Evolutionary conservation across 2,113 vertebrate species (phyloP).

Genomic region (Perognathus longimembris): DNA sequence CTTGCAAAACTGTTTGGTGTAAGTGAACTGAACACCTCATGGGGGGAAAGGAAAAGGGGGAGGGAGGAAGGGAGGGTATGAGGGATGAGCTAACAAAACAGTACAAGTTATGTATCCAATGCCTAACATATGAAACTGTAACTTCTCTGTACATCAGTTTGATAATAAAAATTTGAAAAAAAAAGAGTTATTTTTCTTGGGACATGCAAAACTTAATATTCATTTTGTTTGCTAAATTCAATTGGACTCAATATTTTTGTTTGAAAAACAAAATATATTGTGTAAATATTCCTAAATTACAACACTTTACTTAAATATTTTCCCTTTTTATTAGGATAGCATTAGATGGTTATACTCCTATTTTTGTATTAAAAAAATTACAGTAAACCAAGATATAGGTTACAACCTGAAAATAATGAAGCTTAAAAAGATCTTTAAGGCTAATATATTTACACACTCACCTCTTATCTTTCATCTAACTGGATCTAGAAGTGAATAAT

Average conservation of each 20-base stretch:
- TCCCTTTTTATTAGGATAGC: neutral
- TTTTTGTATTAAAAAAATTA: slow-evolving; percentile 21
- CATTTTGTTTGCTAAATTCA: neutral
- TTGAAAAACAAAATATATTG: neutral
- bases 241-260: neutral
- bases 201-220: slow-evolving; percentile 8
- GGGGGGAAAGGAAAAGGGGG: too few relatives aligned
- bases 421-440: neutral
- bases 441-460: neutral
- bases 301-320: neutral
- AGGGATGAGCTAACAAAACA: too few relatives aligned
- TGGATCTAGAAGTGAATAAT: slow-evolving; percentile 3
- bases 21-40: too few relatives aligned
- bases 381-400: neutral
- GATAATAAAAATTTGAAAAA: too few relatives aligned
- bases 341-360: neutral
- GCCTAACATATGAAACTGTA: too few relatives aligned
- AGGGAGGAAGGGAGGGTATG: too few relatives aligned
- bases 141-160: too few relatives aligned
- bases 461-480: neutral
- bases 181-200: neutral
- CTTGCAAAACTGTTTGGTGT: too few relatives aligned
- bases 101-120: too few relatives aligned
- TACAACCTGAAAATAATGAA: neutral
- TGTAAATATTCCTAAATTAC: neutral